Percentiles rank a stretch among this genome's conserved stretches.
Conservation (phyloP, 2,888 invertebrate genomes). For the Stenoptilia bipunctidactyla region DNA sequence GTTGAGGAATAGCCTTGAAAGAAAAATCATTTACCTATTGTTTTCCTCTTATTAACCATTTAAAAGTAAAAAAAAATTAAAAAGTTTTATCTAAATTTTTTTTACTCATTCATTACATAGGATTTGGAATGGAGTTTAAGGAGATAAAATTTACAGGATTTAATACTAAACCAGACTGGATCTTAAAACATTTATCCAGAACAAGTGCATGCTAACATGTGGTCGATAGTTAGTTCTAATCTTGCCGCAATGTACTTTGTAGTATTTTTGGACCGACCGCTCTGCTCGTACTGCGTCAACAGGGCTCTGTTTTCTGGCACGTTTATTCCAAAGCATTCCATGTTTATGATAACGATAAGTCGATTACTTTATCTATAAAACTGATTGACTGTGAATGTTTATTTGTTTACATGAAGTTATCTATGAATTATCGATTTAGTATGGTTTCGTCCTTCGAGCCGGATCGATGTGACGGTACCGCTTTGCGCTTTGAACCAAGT, state of each 20-base stretch:
- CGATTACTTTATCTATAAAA: constrained; percentile 2
- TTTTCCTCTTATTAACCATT: no score
- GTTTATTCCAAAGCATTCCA: constrained; percentile 18
- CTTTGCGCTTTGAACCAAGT: not conserved
- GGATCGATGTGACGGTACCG: constrained; percentile 4
- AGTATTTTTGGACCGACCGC: constrained; percentile 42
- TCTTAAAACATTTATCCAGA: constrained; percentile 6
- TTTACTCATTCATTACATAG: no score
- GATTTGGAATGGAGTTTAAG: no score
- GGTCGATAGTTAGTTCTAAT: constrained; percentile 12
- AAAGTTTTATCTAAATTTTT: no score
- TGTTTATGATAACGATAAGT: constrained; percentile 8
- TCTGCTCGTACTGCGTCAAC: constrained; percentile 31
- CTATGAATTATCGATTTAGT: no score
- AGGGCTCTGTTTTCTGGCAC: constrained; percentile 20
- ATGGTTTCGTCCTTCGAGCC: constrained; percentile 1
- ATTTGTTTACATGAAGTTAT: no score
- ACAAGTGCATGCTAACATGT: constrained; percentile 8
- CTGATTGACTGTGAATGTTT: not conserved
- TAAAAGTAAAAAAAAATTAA: no score
- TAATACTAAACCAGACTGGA: not conserved
- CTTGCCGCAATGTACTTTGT: constrained; percentile 14
- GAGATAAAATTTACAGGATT: no score
- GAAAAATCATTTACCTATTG: no score
- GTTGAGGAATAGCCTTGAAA: no score